Evolutionary conservation across 2,113 vertebrate species (phyloP).

Genomic region (Pristiophorus japonicus): DNA sequence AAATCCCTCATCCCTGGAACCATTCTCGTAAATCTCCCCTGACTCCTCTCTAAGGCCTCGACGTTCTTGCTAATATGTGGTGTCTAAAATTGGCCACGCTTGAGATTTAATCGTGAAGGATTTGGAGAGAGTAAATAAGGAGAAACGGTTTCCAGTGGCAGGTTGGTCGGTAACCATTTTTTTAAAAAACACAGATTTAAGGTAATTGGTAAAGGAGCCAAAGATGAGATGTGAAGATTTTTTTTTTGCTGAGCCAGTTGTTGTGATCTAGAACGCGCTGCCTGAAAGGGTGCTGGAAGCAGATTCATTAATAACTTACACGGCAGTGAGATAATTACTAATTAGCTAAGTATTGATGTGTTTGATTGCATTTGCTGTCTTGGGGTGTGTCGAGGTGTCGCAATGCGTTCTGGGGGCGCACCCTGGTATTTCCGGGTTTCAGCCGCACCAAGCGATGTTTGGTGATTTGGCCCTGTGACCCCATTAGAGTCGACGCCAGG

Average conservation of each 20-base stretch:
- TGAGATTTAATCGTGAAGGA: too few relatives aligned
- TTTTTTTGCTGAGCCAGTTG: too few relatives aligned
- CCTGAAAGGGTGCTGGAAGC: too few relatives aligned
- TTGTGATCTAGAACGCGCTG: too few relatives aligned
- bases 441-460: neutral
- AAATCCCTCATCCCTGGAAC: neutral
- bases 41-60: neutral
- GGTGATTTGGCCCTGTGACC: neutral
- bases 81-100: neutral
- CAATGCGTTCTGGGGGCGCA: neutral
- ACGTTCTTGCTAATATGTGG: neutral
- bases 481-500: neutral
- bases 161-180: too few relatives aligned
- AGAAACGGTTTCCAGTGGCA: too few relatives aligned
- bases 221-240: too few relatives aligned
- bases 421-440: neutral
- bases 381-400: neutral
- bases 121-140: too few relatives aligned
- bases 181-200: too few relatives aligned
- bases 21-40: neutral
- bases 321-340: too few relatives aligned
- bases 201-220: too few relatives aligned
- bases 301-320: too few relatives aligned
- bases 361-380: neutral
- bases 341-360: neutral